phyloP scores from a whole-genome alignment of 1,140 invertebrate species.

The Hormaphis cornu region DNA sequence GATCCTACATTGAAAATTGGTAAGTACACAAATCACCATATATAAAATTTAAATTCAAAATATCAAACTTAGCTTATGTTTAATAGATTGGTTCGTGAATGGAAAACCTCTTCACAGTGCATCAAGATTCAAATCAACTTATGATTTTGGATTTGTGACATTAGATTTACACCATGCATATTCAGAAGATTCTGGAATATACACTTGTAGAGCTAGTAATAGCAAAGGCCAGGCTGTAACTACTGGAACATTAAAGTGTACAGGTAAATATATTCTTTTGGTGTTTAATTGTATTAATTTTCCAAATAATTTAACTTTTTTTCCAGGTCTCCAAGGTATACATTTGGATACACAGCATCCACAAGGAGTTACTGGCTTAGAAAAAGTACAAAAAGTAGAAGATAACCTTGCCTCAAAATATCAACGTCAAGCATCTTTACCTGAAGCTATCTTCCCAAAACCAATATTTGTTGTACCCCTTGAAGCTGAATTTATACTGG shows the following conservation, averaged over 20 bases:
- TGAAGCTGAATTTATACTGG: conserved; percentile 68
- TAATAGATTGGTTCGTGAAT: conserved; percentile 75
- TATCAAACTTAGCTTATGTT: neutral
- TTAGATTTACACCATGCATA: conserved; percentile 72
- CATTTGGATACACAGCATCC: conserved; percentile 83
- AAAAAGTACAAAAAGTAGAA: conserved; percentile 76
- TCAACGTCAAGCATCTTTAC: conserved; percentile 52
- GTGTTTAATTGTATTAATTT: neutral
- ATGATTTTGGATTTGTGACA: conserved; percentile 81
- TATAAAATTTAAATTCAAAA: neutral
- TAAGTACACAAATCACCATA: conserved; percentile 35
- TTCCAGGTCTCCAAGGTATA: conserved; percentile 60
- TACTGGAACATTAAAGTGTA: conserved; percentile 74
- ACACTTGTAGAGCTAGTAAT: conserved; percentile 86
- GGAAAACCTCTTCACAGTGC: conserved; percentile 69
- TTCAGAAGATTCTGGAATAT: conserved; percentile 80
- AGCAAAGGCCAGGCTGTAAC: conserved; percentile 79
- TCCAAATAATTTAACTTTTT: no score
- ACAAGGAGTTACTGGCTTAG: conserved; percentile 72
- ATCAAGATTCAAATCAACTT: conserved; percentile 70
- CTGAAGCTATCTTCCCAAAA: conserved; percentile 70
- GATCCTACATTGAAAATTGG: conserved; percentile 84
- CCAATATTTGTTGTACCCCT: conserved; percentile 80
- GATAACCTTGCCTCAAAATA: conserved; percentile 61
- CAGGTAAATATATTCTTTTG: conserved; percentile 42